Evolutionary conservation across 2,888 invertebrate species (phyloP).

Genomic region (Merodon equestris): DNA sequence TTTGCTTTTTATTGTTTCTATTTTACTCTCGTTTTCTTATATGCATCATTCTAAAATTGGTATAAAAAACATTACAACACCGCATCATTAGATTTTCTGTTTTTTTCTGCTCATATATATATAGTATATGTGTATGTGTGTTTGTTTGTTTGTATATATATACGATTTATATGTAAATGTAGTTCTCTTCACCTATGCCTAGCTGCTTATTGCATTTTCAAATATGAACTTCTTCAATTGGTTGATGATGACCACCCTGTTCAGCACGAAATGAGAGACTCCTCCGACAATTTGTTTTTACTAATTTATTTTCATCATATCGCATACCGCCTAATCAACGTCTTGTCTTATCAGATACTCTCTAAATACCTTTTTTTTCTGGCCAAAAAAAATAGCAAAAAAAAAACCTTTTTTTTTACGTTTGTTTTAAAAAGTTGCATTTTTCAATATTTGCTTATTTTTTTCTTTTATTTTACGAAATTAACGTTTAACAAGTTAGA

Average conservation of each 20-base stretch:
- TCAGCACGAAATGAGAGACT: neutral
- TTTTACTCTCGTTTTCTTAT: slow-evolving; percentile 46
- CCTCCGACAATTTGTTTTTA: slow-evolving; percentile 30
- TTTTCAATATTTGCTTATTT: too few species aligned
- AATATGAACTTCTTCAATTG: slow-evolving; percentile 40
- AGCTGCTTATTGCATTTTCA: slow-evolving; percentile 58
- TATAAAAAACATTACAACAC: slow-evolving; percentile 69
- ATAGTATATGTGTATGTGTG: slow-evolving; percentile 15
- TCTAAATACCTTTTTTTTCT: too few species aligned
- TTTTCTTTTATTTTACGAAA: too few species aligned
- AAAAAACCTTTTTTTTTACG: too few species aligned
- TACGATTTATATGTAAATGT: slow-evolving; percentile 57
- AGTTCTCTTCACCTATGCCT: slow-evolving; percentile 46
- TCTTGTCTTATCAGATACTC: too few species aligned
- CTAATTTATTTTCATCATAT: slow-evolving; percentile 13
- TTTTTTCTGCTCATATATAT: slow-evolving; percentile 17
- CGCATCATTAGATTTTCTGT: slow-evolving; percentile 43
- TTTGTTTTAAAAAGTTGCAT: too few species aligned
- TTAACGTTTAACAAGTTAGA: too few species aligned
- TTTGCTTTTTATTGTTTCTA: slow-evolving; percentile 10
- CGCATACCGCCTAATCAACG: too few species aligned
- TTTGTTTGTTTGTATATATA: slow-evolving; percentile 42
- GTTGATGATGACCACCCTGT: neutral
- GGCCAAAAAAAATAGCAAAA: too few species aligned
- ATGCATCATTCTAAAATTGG: slow-evolving; percentile 69